phyloP scores from a whole-genome alignment of 2,888 invertebrate species.

The Keiferia lycopersicella region DNA sequence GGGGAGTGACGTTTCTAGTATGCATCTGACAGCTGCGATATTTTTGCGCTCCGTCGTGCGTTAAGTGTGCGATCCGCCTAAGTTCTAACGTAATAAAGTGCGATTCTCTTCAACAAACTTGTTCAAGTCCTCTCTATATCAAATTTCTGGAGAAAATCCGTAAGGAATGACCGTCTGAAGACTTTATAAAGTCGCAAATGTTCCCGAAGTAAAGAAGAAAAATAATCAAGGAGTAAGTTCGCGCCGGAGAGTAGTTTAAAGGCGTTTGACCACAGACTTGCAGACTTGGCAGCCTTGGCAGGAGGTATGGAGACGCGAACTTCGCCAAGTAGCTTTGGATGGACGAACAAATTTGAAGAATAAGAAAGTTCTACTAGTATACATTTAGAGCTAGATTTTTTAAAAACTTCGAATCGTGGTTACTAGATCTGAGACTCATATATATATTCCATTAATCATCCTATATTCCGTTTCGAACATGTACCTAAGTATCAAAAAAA shows the following conservation, averaged over 20 bases:
- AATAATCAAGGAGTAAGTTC: slow-evolving; percentile 35
- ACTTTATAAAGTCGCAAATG: slow-evolving; percentile 37
- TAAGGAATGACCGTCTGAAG: slow-evolving; percentile 35
- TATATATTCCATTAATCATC: too few species aligned
- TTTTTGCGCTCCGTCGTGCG: too few species aligned
- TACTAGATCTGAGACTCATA: too few species aligned
- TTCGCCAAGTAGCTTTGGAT: slow-evolving; percentile 18
- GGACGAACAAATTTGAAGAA: slow-evolving; percentile 18
- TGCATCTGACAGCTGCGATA: too few species aligned
- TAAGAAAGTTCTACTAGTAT: not conserved
- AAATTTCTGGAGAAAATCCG: slow-evolving; percentile 23
- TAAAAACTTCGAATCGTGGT: too few species aligned
- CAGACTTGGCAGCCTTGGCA: slow-evolving; percentile 15
- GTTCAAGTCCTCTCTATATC: slow-evolving; percentile 12
- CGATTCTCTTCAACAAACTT: slow-evolving; percentile 5
- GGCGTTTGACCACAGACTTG: slow-evolving; percentile 37
- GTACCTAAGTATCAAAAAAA: not conserved
- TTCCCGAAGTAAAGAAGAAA: slow-evolving; percentile 37
- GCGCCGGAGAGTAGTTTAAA: slow-evolving; percentile 28
- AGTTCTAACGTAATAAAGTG: not conserved
- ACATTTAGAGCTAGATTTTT: too few species aligned
- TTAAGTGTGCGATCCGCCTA: too few species aligned
- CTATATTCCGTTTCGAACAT: too few species aligned
- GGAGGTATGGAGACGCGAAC: slow-evolving; percentile 13
- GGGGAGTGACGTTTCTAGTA: too few species aligned